Percentiles rank a stretch among this genome's conserved stretches.
Conservation (phyloP, 2,888 invertebrate genomes). For the Andrena haemorrhoa region DNA sequence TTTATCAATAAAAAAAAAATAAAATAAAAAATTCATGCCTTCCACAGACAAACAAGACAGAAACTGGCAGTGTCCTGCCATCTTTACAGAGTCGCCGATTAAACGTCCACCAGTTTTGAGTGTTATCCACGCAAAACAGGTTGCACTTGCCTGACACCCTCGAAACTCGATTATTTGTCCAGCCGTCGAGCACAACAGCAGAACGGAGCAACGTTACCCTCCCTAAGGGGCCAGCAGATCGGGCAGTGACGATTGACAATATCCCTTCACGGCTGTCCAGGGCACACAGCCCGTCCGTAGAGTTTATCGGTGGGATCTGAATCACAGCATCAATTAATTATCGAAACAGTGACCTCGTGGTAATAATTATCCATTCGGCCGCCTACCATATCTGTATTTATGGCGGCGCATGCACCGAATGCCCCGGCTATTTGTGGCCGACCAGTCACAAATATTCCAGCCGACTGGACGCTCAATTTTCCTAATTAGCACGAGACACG, state of each 20-base stretch:
- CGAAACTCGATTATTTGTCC: constrained; percentile 16
- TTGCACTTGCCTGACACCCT: too few relatives aligned
- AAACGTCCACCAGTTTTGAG: neutral
- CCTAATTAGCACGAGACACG: constrained; percentile 67
- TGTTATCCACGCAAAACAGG: too few relatives aligned
- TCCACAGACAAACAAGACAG: too few relatives aligned
- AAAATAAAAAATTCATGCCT: too few relatives aligned
- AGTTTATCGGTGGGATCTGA: constrained; percentile 48
- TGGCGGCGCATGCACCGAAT: constrained; percentile 55
- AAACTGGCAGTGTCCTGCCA: too few relatives aligned
- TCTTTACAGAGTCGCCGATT: too few relatives aligned
- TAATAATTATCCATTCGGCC: constrained; percentile 77
- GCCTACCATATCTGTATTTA: constrained; percentile 67
- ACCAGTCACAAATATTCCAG: constrained; percentile 57
- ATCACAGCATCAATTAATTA: constrained; percentile 74
- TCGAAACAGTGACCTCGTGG: constrained; percentile 70
- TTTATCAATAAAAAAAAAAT: too few relatives aligned
- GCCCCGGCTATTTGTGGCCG: constrained; percentile 63
- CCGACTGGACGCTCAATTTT: constrained; percentile 60
- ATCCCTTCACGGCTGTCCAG: constrained; percentile 22
- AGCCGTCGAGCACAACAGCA: neutral
- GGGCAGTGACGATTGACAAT: constrained; percentile 41
- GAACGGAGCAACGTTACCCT: neutral
- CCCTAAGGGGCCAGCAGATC: constrained; percentile 28
- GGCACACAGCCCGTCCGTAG: neutral